Evolutionary conservation across 2,888 invertebrate species (phyloP).

Genomic region (Bellardia bayeri): DNA sequence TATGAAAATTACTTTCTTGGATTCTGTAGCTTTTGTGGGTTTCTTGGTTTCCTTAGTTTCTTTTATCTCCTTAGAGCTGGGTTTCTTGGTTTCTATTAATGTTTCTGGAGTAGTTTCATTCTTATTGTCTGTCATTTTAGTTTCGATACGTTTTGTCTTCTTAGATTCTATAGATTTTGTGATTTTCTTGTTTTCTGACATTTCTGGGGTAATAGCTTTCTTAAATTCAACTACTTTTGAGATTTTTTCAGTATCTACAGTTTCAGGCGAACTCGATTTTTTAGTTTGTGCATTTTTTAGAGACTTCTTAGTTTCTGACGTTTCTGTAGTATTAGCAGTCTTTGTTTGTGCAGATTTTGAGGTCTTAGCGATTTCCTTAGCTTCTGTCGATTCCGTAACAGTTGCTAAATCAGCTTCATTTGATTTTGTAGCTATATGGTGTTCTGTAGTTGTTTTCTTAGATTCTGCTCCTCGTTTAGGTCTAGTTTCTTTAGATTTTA

Average conservation of each 20-base stretch:
- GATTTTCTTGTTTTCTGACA: background rate
- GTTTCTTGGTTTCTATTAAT: background rate
- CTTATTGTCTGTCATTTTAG: background rate
- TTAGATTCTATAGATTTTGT: background rate
- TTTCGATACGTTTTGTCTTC: background rate
- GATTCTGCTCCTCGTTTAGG: no score
- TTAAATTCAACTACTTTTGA: background rate
- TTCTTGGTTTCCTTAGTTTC: slow-evolving; percentile 9
- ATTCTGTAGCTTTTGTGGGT: background rate
- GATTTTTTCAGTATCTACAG: background rate
- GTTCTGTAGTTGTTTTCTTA: background rate
- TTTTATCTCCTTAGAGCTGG: background rate
- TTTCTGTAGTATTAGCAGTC: background rate
- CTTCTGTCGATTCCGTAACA: background rate
- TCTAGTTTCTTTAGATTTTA: background rate
- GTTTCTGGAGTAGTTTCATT: background rate
- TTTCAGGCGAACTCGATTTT: background rate
- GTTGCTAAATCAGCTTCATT: background rate
- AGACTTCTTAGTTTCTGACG: background rate
- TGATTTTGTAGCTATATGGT: background rate
- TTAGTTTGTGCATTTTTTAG: background rate
- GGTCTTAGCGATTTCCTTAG: background rate
- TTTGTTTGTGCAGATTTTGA: background rate
- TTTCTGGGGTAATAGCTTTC: background rate
- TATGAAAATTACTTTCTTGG: background rate